Percentiles rank a stretch among this genome's conserved stretches.
Conservation (phyloP, 2,797 vertebrate genomes). For the Huso huso region DNA sequence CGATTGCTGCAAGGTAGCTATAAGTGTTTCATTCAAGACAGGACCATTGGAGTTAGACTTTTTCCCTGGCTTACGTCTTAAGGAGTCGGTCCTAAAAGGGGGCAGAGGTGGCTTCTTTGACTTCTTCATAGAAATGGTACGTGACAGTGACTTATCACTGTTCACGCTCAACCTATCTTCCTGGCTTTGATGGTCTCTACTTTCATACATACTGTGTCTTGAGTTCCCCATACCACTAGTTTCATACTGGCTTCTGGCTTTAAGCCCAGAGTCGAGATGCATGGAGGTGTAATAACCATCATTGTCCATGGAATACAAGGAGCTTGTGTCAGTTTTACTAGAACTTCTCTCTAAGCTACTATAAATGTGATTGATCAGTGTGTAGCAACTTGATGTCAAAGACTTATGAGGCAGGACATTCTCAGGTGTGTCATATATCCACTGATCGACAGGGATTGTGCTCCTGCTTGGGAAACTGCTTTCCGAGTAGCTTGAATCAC, state of each 20-base stretch:
- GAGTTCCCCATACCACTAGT: conserved; percentile 52
- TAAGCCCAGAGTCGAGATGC: conserved; percentile 65
- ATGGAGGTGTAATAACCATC: conserved; percentile 74
- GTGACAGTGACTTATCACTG: conserved; percentile 71
- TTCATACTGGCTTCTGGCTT: conserved; percentile 50
- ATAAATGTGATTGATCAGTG: conserved; percentile 72
- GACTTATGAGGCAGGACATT: conserved; percentile 55
- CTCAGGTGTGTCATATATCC: conserved; percentile 66
- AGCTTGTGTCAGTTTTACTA: conserved; percentile 66
- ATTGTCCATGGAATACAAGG: conserved; percentile 78
- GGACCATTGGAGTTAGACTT: conserved; percentile 59
- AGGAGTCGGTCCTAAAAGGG: conserved; percentile 86
- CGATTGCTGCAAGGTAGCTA: conserved; percentile 85
- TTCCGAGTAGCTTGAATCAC: conserved; percentile 67
- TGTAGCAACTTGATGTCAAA: conserved; percentile 69
- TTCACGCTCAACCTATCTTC: conserved; percentile 55
- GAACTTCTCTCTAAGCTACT: conserved; percentile 71
- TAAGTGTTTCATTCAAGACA: conserved; percentile 78
- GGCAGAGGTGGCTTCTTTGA: conserved; percentile 85
- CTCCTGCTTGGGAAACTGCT: conserved; percentile 47
- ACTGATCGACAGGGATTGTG: conserved; percentile 52
- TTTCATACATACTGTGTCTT: conserved; percentile 80
- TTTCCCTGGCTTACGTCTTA: conserved; percentile 69
- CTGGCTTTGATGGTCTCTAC: conserved; percentile 50
- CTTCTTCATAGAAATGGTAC: conserved; percentile 89